phyloP scores from a whole-genome alignment of 2,113 vertebrate genomes.

The Neogale vison region DNA sequence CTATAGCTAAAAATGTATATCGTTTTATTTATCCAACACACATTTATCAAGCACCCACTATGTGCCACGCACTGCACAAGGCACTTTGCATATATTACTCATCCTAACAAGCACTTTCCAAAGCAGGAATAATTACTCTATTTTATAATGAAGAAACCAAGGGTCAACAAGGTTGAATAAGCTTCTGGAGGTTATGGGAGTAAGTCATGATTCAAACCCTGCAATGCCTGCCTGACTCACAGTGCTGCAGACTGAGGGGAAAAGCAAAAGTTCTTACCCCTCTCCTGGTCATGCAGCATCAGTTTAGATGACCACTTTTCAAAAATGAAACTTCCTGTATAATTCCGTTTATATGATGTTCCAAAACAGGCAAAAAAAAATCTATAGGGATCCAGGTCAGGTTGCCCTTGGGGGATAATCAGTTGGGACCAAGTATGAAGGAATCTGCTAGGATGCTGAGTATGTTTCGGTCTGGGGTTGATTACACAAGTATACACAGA shows the following conservation, averaged over 20 bases:
- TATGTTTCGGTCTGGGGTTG: not conserved
- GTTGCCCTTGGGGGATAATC: not conserved
- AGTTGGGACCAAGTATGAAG: not conserved
- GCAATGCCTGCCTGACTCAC: not conserved
- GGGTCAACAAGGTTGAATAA: not conserved
- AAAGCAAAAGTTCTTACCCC: not conserved
- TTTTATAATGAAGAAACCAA: not conserved
- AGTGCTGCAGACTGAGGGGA: not conserved
- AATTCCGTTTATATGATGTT: not conserved
- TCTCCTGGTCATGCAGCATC: not conserved
- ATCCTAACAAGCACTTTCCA: constrained; percentile 2
- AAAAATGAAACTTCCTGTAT: not conserved
- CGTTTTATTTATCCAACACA: not conserved
- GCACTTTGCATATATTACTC: not conserved
- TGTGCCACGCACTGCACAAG: not conserved
- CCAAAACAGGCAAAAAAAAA: not conserved
- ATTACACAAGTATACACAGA: not conserved
- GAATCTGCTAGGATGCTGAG: not conserved
- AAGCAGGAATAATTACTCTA: not conserved
- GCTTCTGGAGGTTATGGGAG: not conserved
- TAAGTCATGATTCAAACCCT: not conserved
- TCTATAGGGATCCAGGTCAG: not conserved
- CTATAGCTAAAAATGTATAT: not conserved
- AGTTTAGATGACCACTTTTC: not conserved
- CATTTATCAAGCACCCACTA: not conserved